Percentiles rank a stretch among this genome's conserved stretches.
Conservation (phyloP, 2,113 vertebrate species). For the Oriolus oriolus region DNA sequence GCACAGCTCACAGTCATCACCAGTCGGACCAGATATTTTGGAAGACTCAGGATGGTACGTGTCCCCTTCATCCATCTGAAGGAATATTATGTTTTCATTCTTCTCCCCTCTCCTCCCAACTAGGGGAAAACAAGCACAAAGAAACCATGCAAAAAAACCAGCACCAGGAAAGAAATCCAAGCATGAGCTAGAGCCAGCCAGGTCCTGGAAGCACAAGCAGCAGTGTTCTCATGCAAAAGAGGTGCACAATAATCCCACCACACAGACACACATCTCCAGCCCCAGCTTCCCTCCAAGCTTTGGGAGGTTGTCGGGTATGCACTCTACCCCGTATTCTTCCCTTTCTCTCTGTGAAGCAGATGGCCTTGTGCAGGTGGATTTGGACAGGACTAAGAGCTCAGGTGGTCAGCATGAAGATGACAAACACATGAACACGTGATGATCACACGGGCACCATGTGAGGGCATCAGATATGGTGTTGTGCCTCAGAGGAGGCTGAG, state of each 20-base stretch:
- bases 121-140: background rate
- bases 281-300: background rate
- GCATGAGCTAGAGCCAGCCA: background rate
- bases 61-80: background rate
- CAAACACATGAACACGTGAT: background rate
- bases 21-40: background rate
- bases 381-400: background rate
- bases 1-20: background rate
- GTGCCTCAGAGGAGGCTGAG: background rate
- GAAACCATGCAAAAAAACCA: background rate
- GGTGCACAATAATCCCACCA: background rate
- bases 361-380: background rate
- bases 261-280: background rate
- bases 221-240: background rate
- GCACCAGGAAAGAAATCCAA: background rate
- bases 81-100: background rate
- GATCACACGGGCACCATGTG: accelerated
- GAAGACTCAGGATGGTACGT: background rate
- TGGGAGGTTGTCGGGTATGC: background rate
- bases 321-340: background rate
- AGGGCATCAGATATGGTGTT: accelerated
- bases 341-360: background rate
- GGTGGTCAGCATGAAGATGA: background rate
- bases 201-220: background rate
- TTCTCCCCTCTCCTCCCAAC: background rate